Base-by-base conservation (phyloP, 2,113 vertebrate genomes). In the Ramphastos sulfuratus region DNA sequence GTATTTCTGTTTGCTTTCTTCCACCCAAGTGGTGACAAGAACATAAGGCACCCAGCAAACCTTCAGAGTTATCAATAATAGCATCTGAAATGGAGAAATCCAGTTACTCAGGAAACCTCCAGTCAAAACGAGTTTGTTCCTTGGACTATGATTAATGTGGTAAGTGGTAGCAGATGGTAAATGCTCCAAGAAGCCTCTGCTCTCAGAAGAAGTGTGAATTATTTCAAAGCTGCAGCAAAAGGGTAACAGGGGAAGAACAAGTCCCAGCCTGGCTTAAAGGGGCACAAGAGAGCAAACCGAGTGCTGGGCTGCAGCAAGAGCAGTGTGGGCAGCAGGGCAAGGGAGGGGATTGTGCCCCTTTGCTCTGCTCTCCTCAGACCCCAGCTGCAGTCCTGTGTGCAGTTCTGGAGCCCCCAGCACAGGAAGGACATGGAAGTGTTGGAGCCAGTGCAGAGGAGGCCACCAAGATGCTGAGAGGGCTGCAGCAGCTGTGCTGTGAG, bases 101-200 rank as follows among this genome's bases (percentile, higher is more conserved):
- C 64, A 82, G 83, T 92, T 95, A 67, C 74, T 72, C 39, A 0
- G 76, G 92, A 94, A 93, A 95, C 63, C 94, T 95, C 87, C 70
- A 76, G 90, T 82, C 76, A n/a, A 33, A 94, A 60, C 63, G 30
- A 30, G 88, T 83, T 89, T 94, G 86, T 96, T 95, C 87, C 85
- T 87, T 85, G 75, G 82, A 76, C 63, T 91, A 10, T 92, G 90
- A 95, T 87, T 95, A 96, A 94, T 76, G 79, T 60, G 84, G 61
- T 93, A 95, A 97, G 93, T 39, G 82, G 50, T 70, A 87, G 6
- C 95, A 96, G 95, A 92, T 94, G 92, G 91, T 16, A 85, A 92
- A 70, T 30, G 90, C 84, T 70, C 89, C 3, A 24, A 89, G 88
- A 94, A 96, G 90, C 70, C 82, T 90, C 87, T 81, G 59, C 58